Percentiles rank a stretch among this genome's conserved stretches.
These are phyloP conservation scores for Podargus strigoides DNA, from an alignment of 2,797 vertebrate genomes.

Conservation along the genomic window DNA sequence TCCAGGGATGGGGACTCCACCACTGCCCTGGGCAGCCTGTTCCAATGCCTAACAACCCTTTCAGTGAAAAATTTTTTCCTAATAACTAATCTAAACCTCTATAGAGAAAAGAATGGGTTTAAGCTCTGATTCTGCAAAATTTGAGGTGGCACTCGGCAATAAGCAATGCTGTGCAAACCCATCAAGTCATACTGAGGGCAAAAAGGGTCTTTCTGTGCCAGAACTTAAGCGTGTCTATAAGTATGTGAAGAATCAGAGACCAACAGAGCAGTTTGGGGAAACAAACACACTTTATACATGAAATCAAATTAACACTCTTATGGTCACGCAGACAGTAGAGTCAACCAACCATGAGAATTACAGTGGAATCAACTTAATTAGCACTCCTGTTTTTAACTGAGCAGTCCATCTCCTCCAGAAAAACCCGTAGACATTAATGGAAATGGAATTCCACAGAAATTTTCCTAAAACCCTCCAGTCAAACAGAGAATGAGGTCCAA, in stretches of 20 bases:
- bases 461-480: not conserved
- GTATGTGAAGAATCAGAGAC: not conserved
- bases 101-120: not conserved
- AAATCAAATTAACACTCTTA: slow-evolving; percentile 30
- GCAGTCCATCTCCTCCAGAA: not conserved
- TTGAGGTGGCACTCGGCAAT: not conserved
- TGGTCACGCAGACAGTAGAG: not conserved
- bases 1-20: too few species aligned
- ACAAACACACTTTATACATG: not conserved
- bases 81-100: too few species aligned
- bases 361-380: slow-evolving; percentile 31
- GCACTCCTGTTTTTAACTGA: not conserved
- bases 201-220: not conserved
- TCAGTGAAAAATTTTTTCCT: too few species aligned
- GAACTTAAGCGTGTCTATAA: not conserved
- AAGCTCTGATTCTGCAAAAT: not conserved
- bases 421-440: not conserved
- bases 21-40: too few species aligned
- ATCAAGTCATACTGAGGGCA: not conserved
- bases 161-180: not conserved
- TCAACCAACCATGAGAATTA: slow-evolving; percentile 18
- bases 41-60: too few species aligned
- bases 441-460: not conserved
- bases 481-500: not conserved
- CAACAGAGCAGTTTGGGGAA: not conserved